Conservation (phyloP, 2,797 vertebrate genomes). For the Epinephelus coioides region DNA sequence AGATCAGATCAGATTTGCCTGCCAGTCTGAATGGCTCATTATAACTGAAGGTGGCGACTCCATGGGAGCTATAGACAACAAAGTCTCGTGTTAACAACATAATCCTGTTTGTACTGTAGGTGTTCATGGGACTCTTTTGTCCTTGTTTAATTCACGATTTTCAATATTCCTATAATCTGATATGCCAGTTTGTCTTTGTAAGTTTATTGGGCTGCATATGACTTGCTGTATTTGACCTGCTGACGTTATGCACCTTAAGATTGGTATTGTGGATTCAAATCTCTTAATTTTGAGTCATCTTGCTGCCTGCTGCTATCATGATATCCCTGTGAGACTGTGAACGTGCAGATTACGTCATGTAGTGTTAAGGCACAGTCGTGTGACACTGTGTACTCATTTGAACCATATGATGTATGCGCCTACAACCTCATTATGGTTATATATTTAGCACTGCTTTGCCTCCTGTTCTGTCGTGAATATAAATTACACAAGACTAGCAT, state of each 20-base stretch:
- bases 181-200: too few species aligned
- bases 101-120: neutral
- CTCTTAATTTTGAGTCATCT: neutral
- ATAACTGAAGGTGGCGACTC: neutral
- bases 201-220: neutral
- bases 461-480: neutral
- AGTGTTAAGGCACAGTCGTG: neutral
- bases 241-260: too few species aligned
- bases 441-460: conserved; percentile 9
- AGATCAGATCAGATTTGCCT: conserved; percentile 2
- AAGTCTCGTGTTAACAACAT: conserved; percentile 5
- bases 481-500: neutral
- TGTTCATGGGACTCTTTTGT: neutral
- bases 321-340: conserved; percentile 11
- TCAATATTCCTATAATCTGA: too few species aligned
- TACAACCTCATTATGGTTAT: conserved; percentile 1
- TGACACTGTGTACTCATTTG: conserved; percentile 10
- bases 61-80: conserved; percentile 29
- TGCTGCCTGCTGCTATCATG: neutral
- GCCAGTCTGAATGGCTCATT: conserved; percentile 16
- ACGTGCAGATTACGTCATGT: neutral
- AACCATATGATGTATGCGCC: neutral
- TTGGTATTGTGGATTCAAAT: too few species aligned
- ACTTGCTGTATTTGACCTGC: too few species aligned
- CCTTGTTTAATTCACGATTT: neutral